These are phyloP conservation scores for Sceloporus tristichus DNA, from an alignment of 2,113 vertebrate genomes.

Conservation along the genomic window DNA sequence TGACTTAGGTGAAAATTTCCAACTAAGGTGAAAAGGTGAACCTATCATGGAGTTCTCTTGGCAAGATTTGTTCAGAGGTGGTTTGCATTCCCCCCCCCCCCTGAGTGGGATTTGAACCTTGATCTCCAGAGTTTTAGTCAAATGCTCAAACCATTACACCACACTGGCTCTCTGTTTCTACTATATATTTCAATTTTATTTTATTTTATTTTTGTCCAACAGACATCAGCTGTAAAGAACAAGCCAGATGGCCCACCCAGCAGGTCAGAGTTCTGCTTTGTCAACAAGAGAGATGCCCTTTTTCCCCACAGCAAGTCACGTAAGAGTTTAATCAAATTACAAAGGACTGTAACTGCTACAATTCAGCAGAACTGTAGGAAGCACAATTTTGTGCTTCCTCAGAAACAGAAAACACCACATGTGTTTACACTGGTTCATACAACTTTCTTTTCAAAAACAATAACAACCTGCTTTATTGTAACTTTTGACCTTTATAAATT, in stretches of 20 bases:
- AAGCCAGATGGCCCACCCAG: slow-evolving; percentile 15
- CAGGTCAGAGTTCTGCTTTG: slow-evolving; percentile 28
- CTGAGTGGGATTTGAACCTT: too few relatives aligned
- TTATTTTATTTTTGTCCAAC: background rate
- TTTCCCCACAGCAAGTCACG: background rate
- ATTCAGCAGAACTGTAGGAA: background rate
- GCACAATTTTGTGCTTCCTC: slow-evolving; percentile 4
- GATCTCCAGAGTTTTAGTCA: too few relatives aligned
- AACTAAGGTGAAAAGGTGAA: too few relatives aligned
- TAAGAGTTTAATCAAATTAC: slow-evolving; percentile 28
- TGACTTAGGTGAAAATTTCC: too few relatives aligned
- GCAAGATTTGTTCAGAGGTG: too few relatives aligned
- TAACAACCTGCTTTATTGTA: background rate
- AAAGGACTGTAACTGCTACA: background rate
- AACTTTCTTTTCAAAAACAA: background rate
- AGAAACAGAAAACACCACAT: background rate
- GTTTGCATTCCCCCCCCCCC: too few relatives aligned
- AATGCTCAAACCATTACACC: too few relatives aligned
- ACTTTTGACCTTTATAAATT: background rate
- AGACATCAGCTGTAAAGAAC: background rate
- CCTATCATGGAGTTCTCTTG: too few relatives aligned
- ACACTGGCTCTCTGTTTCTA: background rate
- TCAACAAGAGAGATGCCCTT: slow-evolving; percentile 34
- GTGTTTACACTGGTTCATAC: background rate
- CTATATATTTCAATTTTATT: too few relatives aligned